phyloP scores from a whole-genome alignment of 2,888 invertebrate genomes.

The Glaucopsyche alexis region DNA sequence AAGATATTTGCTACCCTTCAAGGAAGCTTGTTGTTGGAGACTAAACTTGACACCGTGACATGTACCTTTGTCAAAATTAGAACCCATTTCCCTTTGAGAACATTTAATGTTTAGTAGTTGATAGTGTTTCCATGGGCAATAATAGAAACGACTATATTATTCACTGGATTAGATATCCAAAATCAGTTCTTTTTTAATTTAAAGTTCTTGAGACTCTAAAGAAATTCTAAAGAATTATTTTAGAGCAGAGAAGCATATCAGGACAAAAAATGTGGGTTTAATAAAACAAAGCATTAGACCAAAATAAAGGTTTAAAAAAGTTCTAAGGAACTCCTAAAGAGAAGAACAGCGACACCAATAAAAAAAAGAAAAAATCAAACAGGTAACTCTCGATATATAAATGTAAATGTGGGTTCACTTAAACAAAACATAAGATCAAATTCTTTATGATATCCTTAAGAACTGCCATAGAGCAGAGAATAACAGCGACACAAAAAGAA shows the following conservation, averaged over 20 bases:
- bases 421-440: neutral
- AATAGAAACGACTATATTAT: neutral
- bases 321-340: too few species aligned
- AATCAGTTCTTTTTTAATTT: too few species aligned
- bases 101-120: neutral
- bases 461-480: neutral
- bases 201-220: too few species aligned
- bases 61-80: conserved; percentile 9
- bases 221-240: too few species aligned
- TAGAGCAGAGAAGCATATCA: too few species aligned
- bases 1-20: neutral
- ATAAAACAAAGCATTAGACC: too few species aligned
- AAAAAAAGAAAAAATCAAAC: neutral
- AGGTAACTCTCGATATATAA: neutral
- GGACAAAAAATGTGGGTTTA: too few species aligned
- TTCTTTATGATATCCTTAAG: too few species aligned
- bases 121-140: neutral
- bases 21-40: neutral
- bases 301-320: too few species aligned
- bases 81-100: neutral
- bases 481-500: too few species aligned
- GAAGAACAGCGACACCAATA: too few species aligned
- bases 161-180: too few species aligned
- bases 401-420: neutral
- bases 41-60: neutral